Conservation (phyloP, 2,888 invertebrate species). For the Oscheius sp. region DNA sequence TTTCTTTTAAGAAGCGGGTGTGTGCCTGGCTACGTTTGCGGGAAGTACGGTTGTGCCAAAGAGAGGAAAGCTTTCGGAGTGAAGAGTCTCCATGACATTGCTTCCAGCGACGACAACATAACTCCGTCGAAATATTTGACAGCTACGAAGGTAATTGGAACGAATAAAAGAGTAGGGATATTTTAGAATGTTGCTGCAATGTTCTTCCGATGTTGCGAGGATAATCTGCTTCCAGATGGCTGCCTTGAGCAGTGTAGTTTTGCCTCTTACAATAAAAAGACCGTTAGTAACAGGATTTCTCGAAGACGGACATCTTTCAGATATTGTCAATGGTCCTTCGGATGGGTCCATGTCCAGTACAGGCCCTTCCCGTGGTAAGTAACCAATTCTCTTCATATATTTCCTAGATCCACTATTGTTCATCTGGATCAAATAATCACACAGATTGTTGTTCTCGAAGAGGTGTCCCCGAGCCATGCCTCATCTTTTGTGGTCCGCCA, state of each 20-base stretch:
- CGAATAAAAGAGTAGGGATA: not conserved
- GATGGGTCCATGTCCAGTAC: constrained; percentile 13
- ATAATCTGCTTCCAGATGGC: constrained; percentile 29
- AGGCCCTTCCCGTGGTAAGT: constrained; percentile 36
- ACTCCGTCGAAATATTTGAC: constrained; percentile 6
- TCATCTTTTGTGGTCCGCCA: constrained; percentile 27
- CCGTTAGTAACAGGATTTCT: not conserved
- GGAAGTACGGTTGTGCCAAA: constrained; percentile 51
- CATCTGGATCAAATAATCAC: constrained; percentile 24
- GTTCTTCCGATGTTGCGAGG: constrained; percentile 32
- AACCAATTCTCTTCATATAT: not conserved
- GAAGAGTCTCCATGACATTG: constrained; percentile 16
- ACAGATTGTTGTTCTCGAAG: constrained; percentile 7
- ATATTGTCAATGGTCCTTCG: constrained; percentile 30
- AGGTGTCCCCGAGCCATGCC: constrained; percentile 13
- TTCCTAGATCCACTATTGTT: constrained; percentile 29
- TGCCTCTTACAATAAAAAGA: constrained; percentile 16
- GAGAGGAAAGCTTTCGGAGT: constrained; percentile 45
- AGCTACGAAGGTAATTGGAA: not conserved
- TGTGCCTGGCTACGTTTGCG: constrained; percentile 50
- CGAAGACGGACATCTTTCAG: not conserved
- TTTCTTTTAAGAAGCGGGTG: constrained; percentile 27
- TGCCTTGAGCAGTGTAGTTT: constrained; percentile 36
- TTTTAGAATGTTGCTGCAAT: constrained; percentile 20
- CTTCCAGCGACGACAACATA: constrained; percentile 17